Evolutionary conservation across 2,797 vertebrate species (phyloP).

Genomic region (Otolemur crassicaudatus): DNA sequence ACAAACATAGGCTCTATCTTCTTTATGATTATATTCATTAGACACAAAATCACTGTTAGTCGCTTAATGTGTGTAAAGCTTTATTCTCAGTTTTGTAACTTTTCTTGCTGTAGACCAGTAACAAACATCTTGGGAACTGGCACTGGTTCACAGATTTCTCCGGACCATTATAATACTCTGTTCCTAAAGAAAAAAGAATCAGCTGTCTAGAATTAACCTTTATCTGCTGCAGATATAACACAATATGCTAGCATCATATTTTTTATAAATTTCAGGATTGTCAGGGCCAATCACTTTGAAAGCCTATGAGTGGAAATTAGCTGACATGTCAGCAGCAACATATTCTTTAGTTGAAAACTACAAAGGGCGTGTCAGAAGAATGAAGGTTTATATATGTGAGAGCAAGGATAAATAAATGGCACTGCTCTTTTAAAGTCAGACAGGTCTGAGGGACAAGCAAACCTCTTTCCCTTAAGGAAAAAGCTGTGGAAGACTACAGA

Average conservation of each 20-base stretch:
- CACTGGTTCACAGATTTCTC: background rate
- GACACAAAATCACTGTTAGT: background rate
- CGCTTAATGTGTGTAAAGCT: background rate
- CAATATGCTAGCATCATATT: background rate
- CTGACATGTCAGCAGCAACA: background rate
- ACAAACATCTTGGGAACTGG: background rate
- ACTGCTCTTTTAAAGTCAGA: background rate
- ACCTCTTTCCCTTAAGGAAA: background rate
- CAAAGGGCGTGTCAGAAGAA: background rate
- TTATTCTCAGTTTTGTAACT: background rate
- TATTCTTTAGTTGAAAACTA: constrained; percentile 45
- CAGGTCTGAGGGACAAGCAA: background rate
- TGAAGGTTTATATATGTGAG: background rate
- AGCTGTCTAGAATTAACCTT: background rate
- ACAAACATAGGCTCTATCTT: background rate
- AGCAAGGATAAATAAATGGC: constrained; percentile 1
- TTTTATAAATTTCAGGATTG: background rate
- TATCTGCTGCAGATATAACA: background rate
- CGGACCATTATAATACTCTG: background rate
- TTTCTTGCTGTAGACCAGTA: background rate
- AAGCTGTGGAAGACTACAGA: background rate
- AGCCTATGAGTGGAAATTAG: constrained; percentile 33
- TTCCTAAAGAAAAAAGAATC: background rate
- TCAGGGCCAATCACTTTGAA: background rate
- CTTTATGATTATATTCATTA: background rate